Evolutionary conservation across 2,888 invertebrate genomes (phyloP).

Genomic region (Plagiodera versicolora): DNA sequence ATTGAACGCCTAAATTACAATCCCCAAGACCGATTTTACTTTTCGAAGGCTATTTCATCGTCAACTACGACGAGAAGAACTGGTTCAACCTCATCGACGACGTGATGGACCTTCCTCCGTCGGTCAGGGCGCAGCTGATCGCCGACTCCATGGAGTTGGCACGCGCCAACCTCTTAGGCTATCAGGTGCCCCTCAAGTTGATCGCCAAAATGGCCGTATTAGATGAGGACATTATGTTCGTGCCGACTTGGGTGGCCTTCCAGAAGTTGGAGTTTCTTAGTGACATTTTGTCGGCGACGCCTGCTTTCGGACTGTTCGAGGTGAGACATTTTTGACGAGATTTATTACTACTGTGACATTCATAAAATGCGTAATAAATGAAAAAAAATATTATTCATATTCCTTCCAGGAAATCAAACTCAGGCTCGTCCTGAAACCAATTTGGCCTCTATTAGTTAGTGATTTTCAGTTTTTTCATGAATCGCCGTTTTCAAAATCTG

Average conservation of each 20-base stretch:
- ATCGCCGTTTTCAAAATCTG: no score
- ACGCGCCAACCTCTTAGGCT: slow-evolving; percentile 60
- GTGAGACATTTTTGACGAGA: slow-evolving; percentile 54
- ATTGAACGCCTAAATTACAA: no score
- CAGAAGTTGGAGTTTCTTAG: slow-evolving; percentile 62
- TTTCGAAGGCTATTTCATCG: slow-evolving; percentile 61
- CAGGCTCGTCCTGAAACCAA: no score
- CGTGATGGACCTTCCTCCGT: slow-evolving; percentile 60
- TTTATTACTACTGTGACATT: no score
- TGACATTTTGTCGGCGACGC: slow-evolving; percentile 61
- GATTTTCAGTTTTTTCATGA: no score
- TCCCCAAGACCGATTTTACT: background rate
- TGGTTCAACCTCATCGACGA: slow-evolving; percentile 60
- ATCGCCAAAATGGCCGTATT: slow-evolving; percentile 55
- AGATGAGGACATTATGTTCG: slow-evolving; percentile 52
- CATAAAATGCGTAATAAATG: no score
- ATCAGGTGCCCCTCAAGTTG: slow-evolving; percentile 61
- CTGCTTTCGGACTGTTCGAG: slow-evolving; percentile 63
- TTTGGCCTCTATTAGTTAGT: no score
- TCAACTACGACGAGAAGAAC: slow-evolving; percentile 66
- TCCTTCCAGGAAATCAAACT: no score
- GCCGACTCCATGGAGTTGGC: slow-evolving; percentile 68
- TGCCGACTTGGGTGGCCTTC: slow-evolving; percentile 65
- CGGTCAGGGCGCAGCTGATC: slow-evolving; percentile 69
- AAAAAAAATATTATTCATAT: no score